Evolutionary conservation across 2,113 vertebrate genomes (phyloP).

Genomic region (Sminthopsis crassicaudata): DNA sequence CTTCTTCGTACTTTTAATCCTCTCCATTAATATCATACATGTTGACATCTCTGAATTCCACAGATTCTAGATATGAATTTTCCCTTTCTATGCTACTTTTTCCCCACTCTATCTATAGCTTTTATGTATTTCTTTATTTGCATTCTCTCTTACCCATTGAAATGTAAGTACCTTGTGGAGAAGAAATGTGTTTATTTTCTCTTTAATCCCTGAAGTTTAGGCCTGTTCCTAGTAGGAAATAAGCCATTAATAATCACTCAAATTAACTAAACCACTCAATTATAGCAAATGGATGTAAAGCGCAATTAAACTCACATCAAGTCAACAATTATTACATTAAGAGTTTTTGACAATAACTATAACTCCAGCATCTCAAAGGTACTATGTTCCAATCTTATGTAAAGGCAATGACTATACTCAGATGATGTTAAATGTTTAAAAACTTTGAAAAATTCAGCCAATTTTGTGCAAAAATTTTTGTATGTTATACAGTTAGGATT

Average conservation of each 20-base stretch:
- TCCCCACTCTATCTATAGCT: conserved; percentile 18
- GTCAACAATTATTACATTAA: conserved; percentile 39
- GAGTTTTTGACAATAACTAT: conserved; percentile 40
- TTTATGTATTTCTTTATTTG: not conserved
- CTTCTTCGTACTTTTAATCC: not conserved
- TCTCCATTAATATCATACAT: not conserved
- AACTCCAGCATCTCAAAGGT: conserved; percentile 4
- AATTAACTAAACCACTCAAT: not conserved
- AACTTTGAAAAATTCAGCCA: conserved; percentile 24
- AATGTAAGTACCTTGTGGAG: not conserved
- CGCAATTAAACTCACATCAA: conserved; percentile 29
- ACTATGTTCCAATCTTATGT: not conserved
- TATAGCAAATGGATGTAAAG: conserved; percentile 29
- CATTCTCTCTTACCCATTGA: not conserved
- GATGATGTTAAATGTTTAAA: conserved; percentile 30
- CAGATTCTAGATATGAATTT: not conserved
- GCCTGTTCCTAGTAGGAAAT: too few species aligned
- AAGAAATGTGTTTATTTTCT: not conserved
- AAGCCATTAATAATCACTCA: not conserved
- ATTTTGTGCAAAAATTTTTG: not conserved
- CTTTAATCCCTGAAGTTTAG: not conserved
- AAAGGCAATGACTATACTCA: not conserved
- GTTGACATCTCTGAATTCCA: not conserved
- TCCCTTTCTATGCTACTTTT: not conserved
- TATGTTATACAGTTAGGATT: not conserved